These are phyloP conservation scores for Spilosoma lubricipeda DNA, from an alignment of 2,888 invertebrate species.

Conservation along the genomic window DNA sequence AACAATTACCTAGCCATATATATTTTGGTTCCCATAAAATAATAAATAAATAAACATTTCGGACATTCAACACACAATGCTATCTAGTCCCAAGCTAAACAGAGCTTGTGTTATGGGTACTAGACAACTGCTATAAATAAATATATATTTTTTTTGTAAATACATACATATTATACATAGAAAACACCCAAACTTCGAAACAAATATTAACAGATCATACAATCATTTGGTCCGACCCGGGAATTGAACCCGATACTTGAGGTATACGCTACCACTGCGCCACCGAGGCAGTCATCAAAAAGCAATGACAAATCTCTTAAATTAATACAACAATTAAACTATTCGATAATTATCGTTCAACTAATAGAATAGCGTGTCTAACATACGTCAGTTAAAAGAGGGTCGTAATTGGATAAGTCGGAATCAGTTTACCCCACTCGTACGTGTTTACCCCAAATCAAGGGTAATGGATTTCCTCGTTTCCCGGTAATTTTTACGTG, in stretches of 20 bases:
- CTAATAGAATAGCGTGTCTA: conserved; percentile 56
- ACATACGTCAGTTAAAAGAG: conserved; percentile 51
- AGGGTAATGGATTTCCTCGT: conserved; percentile 73
- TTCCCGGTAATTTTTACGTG: conserved; percentile 65
- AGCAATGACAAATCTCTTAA: not conserved
- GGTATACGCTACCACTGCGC: too few relatives aligned
- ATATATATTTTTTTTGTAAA: too few relatives aligned
- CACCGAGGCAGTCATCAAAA: not conserved
- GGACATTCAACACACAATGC: too few relatives aligned
- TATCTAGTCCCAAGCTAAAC: too few relatives aligned
- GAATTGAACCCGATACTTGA: too few relatives aligned
- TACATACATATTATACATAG: too few relatives aligned
- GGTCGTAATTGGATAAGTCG: conserved; percentile 83
- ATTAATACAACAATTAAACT: not conserved
- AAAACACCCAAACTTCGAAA: too few relatives aligned
- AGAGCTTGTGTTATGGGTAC: too few relatives aligned
- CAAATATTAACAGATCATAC: too few relatives aligned
- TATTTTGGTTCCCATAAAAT: not conserved
- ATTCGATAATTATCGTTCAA: conserved; percentile 24
- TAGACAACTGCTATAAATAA: too few relatives aligned
- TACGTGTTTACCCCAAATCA: conserved; percentile 80
- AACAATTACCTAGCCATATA: not conserved
- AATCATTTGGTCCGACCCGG: too few relatives aligned
- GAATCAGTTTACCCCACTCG: conserved; percentile 85
- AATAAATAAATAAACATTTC: too few relatives aligned